A percentile compares a stretch with the other conserved stretches of the same genome.
phyloP scores from a whole-genome alignment of 1,140 invertebrate species.

The Pogonognathellus flavescens region DNA sequence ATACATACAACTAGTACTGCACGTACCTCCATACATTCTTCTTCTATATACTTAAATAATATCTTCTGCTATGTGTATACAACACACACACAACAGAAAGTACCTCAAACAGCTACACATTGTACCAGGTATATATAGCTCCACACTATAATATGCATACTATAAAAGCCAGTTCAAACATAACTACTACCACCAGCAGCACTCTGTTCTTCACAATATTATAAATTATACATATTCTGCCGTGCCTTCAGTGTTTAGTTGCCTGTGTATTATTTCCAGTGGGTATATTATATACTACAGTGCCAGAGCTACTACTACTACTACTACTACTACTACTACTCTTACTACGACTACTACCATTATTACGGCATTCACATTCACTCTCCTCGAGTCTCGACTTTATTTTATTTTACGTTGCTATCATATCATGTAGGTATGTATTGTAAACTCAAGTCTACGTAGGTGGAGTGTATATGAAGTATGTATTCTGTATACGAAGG shows the following conservation, averaged over 20 bases:
- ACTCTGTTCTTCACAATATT: not conserved
- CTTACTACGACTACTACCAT: no score
- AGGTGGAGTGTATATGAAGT: not conserved
- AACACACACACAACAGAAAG: not conserved
- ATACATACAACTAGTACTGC: not conserved
- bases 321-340: not conserved
- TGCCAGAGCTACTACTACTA: not conserved
- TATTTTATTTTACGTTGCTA: no score
- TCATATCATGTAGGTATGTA: no score
- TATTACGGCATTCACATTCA: no score
- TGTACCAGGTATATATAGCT: no score
- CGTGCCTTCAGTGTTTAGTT: not conserved
- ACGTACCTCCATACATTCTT: no score
- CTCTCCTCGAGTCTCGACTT: no score
- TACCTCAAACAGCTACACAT: conserved; percentile 13
- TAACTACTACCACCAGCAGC: not conserved
- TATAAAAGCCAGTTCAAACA: not conserved
- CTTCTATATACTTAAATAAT: not conserved
- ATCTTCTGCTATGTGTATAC: no score
- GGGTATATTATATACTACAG: not conserved
- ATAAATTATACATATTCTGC: not conserved
- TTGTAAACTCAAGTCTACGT: not conserved
- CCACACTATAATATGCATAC: not conserved
- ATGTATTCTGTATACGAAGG: no score
- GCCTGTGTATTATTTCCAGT: not conserved